Evolutionary conservation across 1,140 invertebrate species (phyloP), one percentile per base, ranked within the genome.

Genomic region (Glossosoma conforme): DNA sequence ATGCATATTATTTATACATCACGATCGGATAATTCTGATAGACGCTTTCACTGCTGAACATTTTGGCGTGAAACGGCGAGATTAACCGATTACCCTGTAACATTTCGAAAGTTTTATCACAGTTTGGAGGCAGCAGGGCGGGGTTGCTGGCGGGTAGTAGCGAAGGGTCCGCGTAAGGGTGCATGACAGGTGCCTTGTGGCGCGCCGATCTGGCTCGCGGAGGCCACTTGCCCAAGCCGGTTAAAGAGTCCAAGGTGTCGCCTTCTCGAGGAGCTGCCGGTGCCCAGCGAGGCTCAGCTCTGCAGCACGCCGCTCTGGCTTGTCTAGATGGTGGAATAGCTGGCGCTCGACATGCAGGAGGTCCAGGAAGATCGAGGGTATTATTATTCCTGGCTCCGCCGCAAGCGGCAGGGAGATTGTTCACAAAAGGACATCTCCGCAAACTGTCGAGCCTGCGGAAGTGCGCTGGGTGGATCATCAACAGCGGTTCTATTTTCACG

Each of bases 401-500:
- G 6, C 47, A 54, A 1, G 56, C 56, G 28, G 48, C 48, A 43
- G 56, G 56, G 30, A 58, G 52, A 40, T 58, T 54, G 44, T 58
- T 58, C 18, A 58, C 80, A 66, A 88, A 88, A 13, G 84, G 84
- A 63, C 83, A 84, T 41, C 85, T 77, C 52, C 84, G 73, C 62
- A 86, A 82, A 54, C 81, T 83, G 63, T 87, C 85, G 65, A 86
- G 85, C 67, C 86, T 82, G 48, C 85, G 75, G 72, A 89, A 89
- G 67, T 87, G 87, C 60, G 85, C 88, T n/a, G 87, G 86, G 73
- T 88, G 86, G 64, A 89, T 89, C 84, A 89, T 89, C 41, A 89
- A 77, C 58, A 89, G 73, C 17, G 86, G 86, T 63, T 87, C 86
- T 57, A 81, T 79, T 46, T 82, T 76, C 52, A 82, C 83, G 20